phyloP scores from a whole-genome alignment of 2,888 invertebrate species.

The Macrostomum cliftonense region DNA sequence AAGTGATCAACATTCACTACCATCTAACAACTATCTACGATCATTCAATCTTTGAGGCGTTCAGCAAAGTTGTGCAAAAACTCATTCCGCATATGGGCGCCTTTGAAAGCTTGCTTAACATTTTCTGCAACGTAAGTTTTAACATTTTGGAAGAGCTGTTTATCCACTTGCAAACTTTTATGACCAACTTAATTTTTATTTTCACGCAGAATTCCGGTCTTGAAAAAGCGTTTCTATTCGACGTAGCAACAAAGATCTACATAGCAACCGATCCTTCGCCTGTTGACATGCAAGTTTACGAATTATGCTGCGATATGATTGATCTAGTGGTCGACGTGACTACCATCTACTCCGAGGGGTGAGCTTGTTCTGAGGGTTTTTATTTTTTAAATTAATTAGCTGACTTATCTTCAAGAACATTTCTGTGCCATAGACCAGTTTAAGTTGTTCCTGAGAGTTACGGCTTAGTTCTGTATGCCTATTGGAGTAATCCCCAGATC shows the following conservation, averaged over 20 bases:
- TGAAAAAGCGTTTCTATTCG: constrained; percentile 96
- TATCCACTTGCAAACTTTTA: too few relatives aligned
- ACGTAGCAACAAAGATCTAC: constrained; percentile 82
- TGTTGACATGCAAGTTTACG: constrained; percentile 98
- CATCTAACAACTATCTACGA: constrained; percentile 97
- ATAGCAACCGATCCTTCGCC: constrained; percentile 98
- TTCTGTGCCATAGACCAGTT: too few relatives aligned
- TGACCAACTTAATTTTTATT: too few relatives aligned
- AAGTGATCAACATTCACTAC: constrained; percentile 41
- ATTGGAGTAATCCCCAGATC: too few relatives aligned
- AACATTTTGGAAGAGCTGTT: too few relatives aligned
- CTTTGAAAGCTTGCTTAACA: constrained; percentile 84
- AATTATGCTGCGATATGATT: constrained; percentile 99
- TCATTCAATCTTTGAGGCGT: constrained; percentile 98
- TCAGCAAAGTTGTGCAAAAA: constrained; percentile 97
- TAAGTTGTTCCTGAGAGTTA: too few relatives aligned
- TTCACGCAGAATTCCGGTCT: constrained; percentile 90
- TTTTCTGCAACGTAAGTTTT: constrained; percentile 43
- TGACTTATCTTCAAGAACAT: too few relatives aligned
- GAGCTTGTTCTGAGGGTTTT: too few relatives aligned
- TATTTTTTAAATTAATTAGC: too few relatives aligned
- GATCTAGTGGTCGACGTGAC: constrained; percentile 97
- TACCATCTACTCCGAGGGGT: constrained; percentile 68
- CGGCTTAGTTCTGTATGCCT: too few relatives aligned
- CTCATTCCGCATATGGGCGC: constrained; percentile 88